Conservation (phyloP, 2,888 invertebrate species). For the Spodoptera exigua region DNA sequence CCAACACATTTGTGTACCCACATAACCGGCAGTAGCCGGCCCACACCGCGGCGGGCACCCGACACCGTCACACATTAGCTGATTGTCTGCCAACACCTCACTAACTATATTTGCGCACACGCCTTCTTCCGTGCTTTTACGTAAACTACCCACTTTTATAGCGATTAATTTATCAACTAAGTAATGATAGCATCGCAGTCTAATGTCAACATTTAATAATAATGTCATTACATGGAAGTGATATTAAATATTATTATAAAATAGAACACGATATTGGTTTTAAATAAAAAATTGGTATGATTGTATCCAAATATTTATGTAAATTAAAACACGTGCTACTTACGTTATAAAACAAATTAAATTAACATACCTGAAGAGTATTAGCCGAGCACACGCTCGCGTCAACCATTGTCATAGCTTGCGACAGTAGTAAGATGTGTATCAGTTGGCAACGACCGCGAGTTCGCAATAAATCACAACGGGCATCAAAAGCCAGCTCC, state of each 20-base stretch:
- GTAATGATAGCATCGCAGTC: constrained; percentile 23
- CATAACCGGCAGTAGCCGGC: background rate
- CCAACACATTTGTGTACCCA: no score
- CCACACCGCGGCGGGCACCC: constrained; percentile 23
- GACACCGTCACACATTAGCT: constrained; percentile 67
- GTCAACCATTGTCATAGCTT: constrained; percentile 10
- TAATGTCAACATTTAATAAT: constrained; percentile 12
- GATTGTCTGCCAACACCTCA: constrained; percentile 60
- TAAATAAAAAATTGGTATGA: no score
- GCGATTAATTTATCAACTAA: constrained; percentile 37
- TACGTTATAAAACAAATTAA: no score
- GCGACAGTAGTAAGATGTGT: constrained; percentile 22
- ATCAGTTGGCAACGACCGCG: constrained; percentile 42
- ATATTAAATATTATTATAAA: no score
- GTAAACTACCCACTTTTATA: constrained; percentile 41
- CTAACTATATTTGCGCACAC: constrained; percentile 53
- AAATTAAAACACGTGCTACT: no score
- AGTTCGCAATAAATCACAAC: constrained; percentile 49
- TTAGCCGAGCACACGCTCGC: constrained; percentile 3
- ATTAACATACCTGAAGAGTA: no score
- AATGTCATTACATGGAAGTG: background rate
- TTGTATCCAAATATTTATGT: no score
- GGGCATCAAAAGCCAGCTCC: constrained; percentile 40
- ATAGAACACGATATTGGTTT: no score
- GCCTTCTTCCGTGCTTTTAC: constrained; percentile 48